Evolutionary conservation across 2,113 vertebrate species (phyloP).

Genomic region (Callionymus lyra): DNA sequence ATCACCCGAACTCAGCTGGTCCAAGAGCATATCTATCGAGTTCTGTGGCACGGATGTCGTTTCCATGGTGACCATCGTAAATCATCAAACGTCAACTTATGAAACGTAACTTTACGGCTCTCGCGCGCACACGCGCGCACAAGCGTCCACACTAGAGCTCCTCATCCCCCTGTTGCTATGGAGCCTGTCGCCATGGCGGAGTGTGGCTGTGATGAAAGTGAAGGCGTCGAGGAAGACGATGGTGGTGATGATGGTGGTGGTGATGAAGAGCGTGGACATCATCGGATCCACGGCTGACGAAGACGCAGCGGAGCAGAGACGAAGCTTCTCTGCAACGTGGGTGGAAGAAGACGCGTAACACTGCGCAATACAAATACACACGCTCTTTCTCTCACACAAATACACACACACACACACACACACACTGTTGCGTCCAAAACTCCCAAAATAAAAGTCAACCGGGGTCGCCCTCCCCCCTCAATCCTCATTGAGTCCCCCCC

Average conservation of each 20-base stretch:
- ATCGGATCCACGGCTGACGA: too few relatives aligned
- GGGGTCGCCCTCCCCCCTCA: neutral
- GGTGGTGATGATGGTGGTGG: constrained; percentile 11
- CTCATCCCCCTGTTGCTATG: constrained; percentile 65
- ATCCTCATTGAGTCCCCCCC: neutral
- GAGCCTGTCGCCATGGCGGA: constrained; percentile 64
- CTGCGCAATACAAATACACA: constrained; percentile 64
- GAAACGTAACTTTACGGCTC: too few relatives aligned
- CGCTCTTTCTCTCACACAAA: constrained; percentile 42
- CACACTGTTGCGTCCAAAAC: too few relatives aligned
- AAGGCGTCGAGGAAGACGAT: constrained; percentile 12
- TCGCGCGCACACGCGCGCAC: constrained; percentile 2
- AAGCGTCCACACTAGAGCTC: constrained; percentile 14
- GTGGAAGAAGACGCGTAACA: constrained; percentile 63
- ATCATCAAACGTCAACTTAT: too few relatives aligned
- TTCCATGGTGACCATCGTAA: too few relatives aligned
- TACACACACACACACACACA: neutral
- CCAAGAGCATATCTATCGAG: too few relatives aligned
- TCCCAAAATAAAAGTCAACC: too few relatives aligned
- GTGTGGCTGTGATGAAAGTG: constrained; percentile 47
- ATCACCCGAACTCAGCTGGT: too few relatives aligned
- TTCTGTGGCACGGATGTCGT: too few relatives aligned
- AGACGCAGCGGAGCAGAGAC: too few relatives aligned
- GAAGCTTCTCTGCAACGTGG: constrained; percentile 55
- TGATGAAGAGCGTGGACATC: constrained; percentile 14